Percentiles rank a stretch among this genome's conserved stretches.
Conservation (phyloP, 2,797 vertebrate genomes). For the Iguana delicatissima region DNA sequence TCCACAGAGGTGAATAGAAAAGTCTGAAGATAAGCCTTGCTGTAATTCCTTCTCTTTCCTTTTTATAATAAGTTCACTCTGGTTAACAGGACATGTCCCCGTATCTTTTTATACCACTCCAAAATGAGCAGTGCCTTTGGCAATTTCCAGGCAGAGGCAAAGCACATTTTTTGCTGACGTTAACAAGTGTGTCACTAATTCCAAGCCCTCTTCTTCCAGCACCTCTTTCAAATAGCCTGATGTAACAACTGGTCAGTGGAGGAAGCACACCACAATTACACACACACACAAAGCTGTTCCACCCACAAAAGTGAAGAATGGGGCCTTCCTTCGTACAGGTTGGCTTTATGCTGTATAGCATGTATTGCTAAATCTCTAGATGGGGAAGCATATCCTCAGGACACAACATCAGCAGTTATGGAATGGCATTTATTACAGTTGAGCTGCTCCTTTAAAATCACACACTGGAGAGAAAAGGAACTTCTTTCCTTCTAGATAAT, state of each 20-base stretch:
- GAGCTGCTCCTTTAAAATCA: slow-evolving; percentile 9
- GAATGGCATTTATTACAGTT: not conserved
- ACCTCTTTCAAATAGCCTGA: not conserved
- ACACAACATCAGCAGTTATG: not conserved
- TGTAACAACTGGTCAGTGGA: not conserved
- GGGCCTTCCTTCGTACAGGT: too few species aligned
- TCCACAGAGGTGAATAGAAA: not conserved
- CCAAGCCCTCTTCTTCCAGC: not conserved
- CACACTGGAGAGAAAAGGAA: not conserved
- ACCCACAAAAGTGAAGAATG: too few species aligned
- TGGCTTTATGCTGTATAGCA: not conserved
- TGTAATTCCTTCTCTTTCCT: not conserved
- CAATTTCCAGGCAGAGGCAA: not conserved
- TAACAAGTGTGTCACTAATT: not conserved
- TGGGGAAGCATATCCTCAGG: not conserved
- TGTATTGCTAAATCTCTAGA: not conserved
- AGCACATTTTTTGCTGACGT: not conserved
- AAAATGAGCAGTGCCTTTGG: not conserved
- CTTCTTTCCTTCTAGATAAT: not conserved
- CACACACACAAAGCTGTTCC: too few species aligned
- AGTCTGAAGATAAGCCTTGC: not conserved
- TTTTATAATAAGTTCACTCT: not conserved
- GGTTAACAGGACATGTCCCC: not conserved
- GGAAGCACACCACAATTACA: not conserved
- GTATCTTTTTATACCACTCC: not conserved